Conservation (phyloP, 2,888 invertebrate genomes). For the Drosophila pseudotakahashii region DNA sequence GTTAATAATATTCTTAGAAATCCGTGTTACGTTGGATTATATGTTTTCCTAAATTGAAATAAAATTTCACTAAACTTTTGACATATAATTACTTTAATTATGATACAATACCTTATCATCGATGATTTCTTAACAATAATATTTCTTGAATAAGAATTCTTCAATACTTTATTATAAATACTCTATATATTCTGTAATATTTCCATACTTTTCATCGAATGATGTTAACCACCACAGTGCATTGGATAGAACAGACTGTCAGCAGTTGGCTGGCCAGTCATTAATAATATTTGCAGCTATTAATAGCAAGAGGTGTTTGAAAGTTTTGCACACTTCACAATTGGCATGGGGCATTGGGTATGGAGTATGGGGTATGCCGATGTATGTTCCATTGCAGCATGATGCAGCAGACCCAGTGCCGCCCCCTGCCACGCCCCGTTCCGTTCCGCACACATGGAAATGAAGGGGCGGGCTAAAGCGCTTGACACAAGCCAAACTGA, state of each 20-base stretch:
- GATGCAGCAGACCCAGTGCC: conserved; percentile 28
- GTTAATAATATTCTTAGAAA: too few species aligned
- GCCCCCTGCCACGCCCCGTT: conserved; percentile 15
- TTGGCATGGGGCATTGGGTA: conserved; percentile 59
- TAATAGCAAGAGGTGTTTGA: conserved; percentile 65
- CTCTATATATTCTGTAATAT: not conserved
- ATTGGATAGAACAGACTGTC: conserved; percentile 1
- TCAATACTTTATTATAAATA: not conserved
- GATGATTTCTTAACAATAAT: too few species aligned
- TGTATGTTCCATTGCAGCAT: conserved; percentile 17
- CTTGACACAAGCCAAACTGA: conserved; percentile 60
- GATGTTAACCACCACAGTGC: conserved; percentile 20
- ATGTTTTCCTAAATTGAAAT: too few species aligned
- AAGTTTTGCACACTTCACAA: conserved; percentile 55
- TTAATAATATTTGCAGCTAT: conserved; percentile 68
- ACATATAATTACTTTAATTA: too few species aligned
- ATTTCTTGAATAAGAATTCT: too few species aligned
- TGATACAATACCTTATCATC: too few species aligned
- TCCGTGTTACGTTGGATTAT: too few species aligned
- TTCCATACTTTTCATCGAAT: not conserved
- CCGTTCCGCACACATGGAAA: conserved; percentile 33
- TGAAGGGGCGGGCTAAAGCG: conserved; percentile 20
- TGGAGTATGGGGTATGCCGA: conserved; percentile 19
- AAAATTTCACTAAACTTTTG: too few species aligned
- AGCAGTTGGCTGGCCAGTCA: conserved; percentile 37